These are phyloP conservation scores for Stenodema calcarata DNA, from an alignment of 2,888 invertebrate species.

Conservation along the genomic window DNA sequence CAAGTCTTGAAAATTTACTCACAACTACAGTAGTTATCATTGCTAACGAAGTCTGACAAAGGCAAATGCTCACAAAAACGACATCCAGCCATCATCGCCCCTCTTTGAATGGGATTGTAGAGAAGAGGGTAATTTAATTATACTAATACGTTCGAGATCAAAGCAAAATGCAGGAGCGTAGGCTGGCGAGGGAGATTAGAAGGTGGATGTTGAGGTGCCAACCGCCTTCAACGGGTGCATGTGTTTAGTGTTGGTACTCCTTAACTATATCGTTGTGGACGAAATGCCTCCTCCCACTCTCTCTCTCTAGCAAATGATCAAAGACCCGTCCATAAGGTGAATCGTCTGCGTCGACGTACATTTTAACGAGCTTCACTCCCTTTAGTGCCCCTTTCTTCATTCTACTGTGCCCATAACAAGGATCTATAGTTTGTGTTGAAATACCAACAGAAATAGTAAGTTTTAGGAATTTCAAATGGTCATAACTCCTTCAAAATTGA, in stretches of 20 bases:
- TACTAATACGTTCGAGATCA: slow-evolving; percentile 16
- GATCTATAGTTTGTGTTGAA: no score
- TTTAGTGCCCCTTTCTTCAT: no score
- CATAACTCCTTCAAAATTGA: no score
- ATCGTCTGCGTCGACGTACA: slow-evolving; percentile 13
- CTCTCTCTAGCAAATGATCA: not conserved
- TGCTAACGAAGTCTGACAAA: not conserved
- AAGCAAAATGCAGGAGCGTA: not conserved
- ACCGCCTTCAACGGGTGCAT: not conserved
- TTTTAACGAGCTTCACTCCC: slow-evolving; percentile 3
- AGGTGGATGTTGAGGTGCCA: not conserved
- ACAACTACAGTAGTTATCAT: not conserved
- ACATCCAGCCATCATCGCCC: not conserved
- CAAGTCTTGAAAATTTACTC: no score
- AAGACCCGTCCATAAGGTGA: slow-evolving; percentile 7
- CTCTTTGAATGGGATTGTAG: not conserved
- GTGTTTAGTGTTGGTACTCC: slow-evolving; percentile 17
- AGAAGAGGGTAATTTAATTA: slow-evolving; percentile 2
- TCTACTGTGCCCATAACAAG: no score
- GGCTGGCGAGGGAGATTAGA: not conserved
- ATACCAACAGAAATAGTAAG: no score
- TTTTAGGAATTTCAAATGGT: no score
- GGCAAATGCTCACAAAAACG: not conserved
- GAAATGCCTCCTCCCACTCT: not conserved
- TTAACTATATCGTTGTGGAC: not conserved